A percentile compares a stretch with the other conserved stretches of the same genome.
These are phyloP conservation scores for Formicarius rufipectus DNA, from an alignment of 2,113 vertebrate species.

Conservation along the genomic window DNA sequence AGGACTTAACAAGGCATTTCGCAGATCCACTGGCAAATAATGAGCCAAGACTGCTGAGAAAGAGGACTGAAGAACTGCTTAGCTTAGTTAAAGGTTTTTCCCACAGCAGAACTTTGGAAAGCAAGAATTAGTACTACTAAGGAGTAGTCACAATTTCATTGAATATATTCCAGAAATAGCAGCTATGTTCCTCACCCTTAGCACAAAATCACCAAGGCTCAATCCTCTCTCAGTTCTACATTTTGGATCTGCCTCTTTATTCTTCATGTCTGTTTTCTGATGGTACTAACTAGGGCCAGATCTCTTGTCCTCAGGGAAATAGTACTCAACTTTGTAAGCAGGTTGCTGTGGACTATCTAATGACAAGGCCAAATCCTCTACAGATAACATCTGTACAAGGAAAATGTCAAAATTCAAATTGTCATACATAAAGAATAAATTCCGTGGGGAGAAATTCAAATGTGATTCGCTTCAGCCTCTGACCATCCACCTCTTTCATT, in stretches of 20 bases:
- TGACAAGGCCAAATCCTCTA: background rate
- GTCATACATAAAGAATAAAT: background rate
- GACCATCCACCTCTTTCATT: background rate
- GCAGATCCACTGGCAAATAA: background rate
- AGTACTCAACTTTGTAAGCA: background rate
- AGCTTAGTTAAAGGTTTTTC: background rate
- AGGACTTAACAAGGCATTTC: background rate
- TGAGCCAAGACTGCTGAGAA: background rate
- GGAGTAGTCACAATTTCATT: background rate
- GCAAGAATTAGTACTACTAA: background rate
- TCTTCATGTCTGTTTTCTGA: background rate
- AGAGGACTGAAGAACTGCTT: background rate
- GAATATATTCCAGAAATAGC: background rate
- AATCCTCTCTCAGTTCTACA: background rate
- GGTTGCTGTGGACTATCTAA: background rate
- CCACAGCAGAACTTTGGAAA: background rate
- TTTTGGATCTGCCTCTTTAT: background rate
- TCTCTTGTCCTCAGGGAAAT: background rate
- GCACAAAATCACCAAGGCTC: background rate
- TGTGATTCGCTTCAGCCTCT: background rate
- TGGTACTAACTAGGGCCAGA: background rate
- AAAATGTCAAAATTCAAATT: background rate
- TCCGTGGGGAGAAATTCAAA: background rate
- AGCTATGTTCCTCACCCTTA: background rate
- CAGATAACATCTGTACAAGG: background rate